Conservation (phyloP, 2,113 vertebrate species). For the Chaenogobius annularis region DNA sequence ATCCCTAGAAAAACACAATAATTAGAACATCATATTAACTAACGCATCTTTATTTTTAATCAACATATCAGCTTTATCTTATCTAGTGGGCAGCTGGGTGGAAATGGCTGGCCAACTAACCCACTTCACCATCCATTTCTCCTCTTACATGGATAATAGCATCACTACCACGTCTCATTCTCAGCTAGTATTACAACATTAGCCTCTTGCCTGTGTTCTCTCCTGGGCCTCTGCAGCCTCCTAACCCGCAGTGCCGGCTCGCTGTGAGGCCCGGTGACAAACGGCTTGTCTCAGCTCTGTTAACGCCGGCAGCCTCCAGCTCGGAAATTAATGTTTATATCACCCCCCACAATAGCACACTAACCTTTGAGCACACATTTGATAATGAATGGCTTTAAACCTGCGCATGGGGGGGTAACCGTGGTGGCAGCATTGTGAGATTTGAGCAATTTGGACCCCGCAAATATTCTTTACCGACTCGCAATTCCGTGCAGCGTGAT, state of each 20-base stretch:
- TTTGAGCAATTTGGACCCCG: constrained; percentile 77
- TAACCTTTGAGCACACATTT: constrained; percentile 81
- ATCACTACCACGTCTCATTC: constrained; percentile 17
- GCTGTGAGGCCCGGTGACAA: constrained; percentile 73
- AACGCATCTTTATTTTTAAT: background rate
- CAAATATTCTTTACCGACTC: constrained; percentile 57
- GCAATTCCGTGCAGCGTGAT: constrained; percentile 41
- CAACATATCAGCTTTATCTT: background rate
- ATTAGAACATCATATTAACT: no score
- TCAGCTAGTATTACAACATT: constrained; percentile 52
- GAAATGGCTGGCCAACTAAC: background rate
- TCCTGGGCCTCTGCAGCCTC: constrained; percentile 68
- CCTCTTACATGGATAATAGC: background rate
- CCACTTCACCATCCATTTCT: background rate
- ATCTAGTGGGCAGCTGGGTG: background rate
- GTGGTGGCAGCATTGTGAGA: constrained; percentile 31
- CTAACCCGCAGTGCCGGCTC: constrained; percentile 57
- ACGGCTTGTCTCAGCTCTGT: constrained; percentile 68
- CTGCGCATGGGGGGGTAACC: constrained; percentile 77
- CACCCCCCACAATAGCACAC: constrained; percentile 55
- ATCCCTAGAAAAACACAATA: background rate
- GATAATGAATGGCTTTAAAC: constrained; percentile 84
- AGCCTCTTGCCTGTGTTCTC: constrained; percentile 50
- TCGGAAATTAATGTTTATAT: constrained; percentile 76
- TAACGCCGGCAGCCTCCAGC: constrained; percentile 70